Evolutionary conservation across 2,888 invertebrate genomes (phyloP).

Genomic region (Aphrophora alni): DNA sequence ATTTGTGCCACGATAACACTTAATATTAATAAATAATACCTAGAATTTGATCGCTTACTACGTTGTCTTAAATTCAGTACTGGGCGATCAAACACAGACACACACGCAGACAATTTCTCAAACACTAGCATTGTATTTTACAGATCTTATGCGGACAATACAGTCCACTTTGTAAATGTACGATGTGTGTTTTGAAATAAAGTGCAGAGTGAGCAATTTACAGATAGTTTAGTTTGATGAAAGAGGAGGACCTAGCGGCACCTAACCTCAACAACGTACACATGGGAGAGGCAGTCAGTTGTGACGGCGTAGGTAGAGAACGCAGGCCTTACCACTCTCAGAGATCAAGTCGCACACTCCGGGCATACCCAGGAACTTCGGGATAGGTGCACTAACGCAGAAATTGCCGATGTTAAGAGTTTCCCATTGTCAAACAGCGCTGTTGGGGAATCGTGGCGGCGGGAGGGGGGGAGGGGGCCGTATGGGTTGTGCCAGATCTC

Average conservation of each 20-base stretch:
- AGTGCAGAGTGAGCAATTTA: conserved; percentile 50
- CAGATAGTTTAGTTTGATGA: conserved; percentile 45
- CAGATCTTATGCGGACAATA: not conserved
- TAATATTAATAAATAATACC: conserved; percentile 35
- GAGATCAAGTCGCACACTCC: conserved; percentile 66
- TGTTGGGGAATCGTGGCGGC: conserved; percentile 79
- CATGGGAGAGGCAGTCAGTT: conserved; percentile 43
- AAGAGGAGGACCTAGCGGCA: conserved; percentile 38
- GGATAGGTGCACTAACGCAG: conserved; percentile 54
- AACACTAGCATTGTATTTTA: conserved; percentile 28
- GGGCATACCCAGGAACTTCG: conserved; percentile 57
- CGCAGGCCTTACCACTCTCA: conserved; percentile 69
- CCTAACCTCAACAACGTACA: conserved; percentile 40
- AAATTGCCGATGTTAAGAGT: conserved; percentile 64
- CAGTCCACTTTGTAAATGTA: not conserved
- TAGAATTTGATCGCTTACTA: conserved; percentile 7
- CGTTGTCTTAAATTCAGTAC: conserved; percentile 4
- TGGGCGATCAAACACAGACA: conserved; percentile 2
- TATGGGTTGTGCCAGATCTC: conserved; percentile 72
- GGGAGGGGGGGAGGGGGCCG: conserved; percentile 84
- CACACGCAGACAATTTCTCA: conserved; percentile 16
- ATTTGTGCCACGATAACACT: conserved; percentile 29
- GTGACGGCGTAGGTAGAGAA: conserved; percentile 32
- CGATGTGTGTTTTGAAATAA: conserved; percentile 9
- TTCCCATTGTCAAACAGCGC: conserved; percentile 84